Percentiles rank a stretch among this genome's conserved stretches.
Conservation (phyloP, 2,888 invertebrate genomes). For the Cephus sareptanus region DNA sequence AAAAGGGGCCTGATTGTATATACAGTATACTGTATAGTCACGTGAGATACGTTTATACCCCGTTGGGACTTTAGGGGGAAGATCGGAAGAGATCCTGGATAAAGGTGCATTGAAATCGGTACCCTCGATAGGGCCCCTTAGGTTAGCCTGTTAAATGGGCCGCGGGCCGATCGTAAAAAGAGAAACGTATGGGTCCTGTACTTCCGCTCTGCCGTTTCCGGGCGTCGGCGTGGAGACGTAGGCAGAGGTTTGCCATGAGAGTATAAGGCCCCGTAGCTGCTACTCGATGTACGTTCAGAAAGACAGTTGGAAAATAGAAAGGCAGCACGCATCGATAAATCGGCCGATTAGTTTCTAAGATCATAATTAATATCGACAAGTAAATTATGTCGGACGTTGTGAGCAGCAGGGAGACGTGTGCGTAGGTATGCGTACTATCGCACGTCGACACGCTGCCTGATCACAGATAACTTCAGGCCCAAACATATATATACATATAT, state of each 20-base stretch:
- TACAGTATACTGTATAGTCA: not conserved
- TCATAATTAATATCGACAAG: slow-evolving; percentile 48
- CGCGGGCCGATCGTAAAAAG: not conserved
- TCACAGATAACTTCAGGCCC: not conserved
- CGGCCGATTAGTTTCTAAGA: slow-evolving; percentile 40
- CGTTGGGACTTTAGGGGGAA: slow-evolving; percentile 5
- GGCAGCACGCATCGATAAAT: slow-evolving; percentile 36
- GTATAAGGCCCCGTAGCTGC: not conserved
- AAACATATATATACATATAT: not conserved
- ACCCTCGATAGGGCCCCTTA: not conserved
- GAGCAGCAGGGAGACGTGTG: not conserved
- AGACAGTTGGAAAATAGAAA: slow-evolving; percentile 24
- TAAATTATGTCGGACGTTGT: slow-evolving; percentile 29
- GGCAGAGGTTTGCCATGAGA: not conserved
- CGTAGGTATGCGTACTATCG: not conserved
- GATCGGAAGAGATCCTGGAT: slow-evolving; percentile 1
- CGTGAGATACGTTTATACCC: slow-evolving; percentile 3
- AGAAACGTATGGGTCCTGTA: not conserved
- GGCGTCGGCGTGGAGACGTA: not conserved
- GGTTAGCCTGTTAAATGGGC: not conserved
- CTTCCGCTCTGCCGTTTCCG: not conserved
- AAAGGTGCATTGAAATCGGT: not conserved
- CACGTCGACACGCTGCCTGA: not conserved
- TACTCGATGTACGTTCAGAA: slow-evolving; percentile 25
- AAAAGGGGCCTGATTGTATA: slow-evolving; percentile 9